A percentile compares a stretch with the other conserved stretches of the same genome.
Evolutionary conservation across 2,888 invertebrate genomes (phyloP).

Genomic region (Limnephilus lunatus): DNA sequence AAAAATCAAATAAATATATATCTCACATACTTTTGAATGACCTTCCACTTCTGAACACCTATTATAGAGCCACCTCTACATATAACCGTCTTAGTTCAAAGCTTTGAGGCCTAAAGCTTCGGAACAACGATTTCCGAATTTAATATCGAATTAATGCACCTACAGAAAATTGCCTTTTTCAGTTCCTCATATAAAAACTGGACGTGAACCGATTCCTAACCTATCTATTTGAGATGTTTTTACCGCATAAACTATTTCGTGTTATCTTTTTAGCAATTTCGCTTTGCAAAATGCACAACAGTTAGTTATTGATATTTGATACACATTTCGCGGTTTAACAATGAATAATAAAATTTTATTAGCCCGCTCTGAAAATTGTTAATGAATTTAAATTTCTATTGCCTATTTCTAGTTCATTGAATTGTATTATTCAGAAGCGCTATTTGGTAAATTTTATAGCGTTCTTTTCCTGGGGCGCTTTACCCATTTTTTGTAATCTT

Average conservation of each 20-base stretch:
- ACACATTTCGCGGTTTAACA: not conserved
- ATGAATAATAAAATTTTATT: slow-evolving; percentile 2
- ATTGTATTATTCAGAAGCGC: slow-evolving; percentile 34
- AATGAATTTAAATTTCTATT: slow-evolving; percentile 5
- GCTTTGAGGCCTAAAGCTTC: not conserved
- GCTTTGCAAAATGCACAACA: not conserved
- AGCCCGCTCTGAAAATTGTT: not conserved
- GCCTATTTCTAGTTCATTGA: slow-evolving; percentile 2
- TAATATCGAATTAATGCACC: not conserved
- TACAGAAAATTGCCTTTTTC: not conserved
- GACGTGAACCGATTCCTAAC: no score
- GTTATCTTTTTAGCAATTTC: not conserved
- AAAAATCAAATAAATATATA: no score
- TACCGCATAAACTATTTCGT: no score
- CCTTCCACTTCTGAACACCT: no score
- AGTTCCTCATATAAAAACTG: not conserved
- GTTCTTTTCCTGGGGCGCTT: slow-evolving; percentile 2
- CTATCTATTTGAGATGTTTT: no score
- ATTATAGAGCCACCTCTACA: no score
- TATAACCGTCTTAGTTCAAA: not conserved
- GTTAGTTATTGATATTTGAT: not conserved
- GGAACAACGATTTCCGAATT: not conserved
- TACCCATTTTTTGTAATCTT: slow-evolving; percentile 46
- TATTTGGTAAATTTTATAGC: slow-evolving; percentile 12
- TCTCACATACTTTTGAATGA: no score